Evolutionary conservation across 2,113 vertebrate genomes (phyloP).

Genomic region (Otolemur garnettii): DNA sequence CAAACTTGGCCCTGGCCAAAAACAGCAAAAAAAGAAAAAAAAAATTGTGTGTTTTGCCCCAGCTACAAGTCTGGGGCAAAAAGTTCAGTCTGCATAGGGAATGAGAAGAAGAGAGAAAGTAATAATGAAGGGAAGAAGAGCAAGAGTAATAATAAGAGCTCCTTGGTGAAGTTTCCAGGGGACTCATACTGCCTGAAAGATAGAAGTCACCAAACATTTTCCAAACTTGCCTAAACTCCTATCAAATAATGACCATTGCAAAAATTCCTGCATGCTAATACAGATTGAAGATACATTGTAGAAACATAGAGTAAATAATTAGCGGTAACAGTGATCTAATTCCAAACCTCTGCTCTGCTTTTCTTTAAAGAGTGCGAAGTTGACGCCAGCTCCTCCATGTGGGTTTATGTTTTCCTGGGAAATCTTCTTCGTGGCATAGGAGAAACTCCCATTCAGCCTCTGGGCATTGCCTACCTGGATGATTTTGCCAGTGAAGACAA

Average conservation of each 20-base stretch:
- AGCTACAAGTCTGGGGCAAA: not conserved
- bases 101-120: not conserved
- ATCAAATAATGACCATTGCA: not conserved
- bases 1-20: too few relatives aligned
- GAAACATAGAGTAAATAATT: slow-evolving; percentile 20
- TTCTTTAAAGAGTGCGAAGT: slow-evolving; percentile 91
- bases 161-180: not conserved
- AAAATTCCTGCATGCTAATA: not conserved
- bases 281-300: not conserved
- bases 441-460: slow-evolving; percentile 96
- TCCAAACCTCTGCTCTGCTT: not conserved
- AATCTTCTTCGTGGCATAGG: slow-evolving; percentile 97
- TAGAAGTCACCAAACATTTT: not conserved
- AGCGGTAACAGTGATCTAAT: not conserved
- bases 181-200: not conserved
- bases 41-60: not conserved
- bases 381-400: slow-evolving; percentile 91
- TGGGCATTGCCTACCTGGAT: slow-evolving; percentile 96
- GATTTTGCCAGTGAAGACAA: slow-evolving; percentile 95
- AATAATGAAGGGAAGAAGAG: not conserved
- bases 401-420: slow-evolving; percentile 95
- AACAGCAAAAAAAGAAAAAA: too few relatives aligned
- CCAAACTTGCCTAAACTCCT: not conserved
- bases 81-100: not conserved
- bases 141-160: not conserved